Conservation (phyloP, 2,888 invertebrate species). For the Drosophila flavopinicola region DNA sequence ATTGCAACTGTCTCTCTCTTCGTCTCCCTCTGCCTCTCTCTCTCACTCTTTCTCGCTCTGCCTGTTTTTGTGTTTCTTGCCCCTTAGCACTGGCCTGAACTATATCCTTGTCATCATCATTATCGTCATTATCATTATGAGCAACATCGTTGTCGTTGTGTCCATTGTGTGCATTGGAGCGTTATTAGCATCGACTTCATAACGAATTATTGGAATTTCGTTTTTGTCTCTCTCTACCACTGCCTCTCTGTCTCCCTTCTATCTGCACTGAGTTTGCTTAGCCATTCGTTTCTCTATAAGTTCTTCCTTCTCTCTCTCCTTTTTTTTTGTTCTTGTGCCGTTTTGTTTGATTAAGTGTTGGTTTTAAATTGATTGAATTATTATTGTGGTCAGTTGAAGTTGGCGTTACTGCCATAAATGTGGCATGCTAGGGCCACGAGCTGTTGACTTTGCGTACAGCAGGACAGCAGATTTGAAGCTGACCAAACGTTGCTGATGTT, state of each 20-base stretch:
- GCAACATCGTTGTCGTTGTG: constrained; percentile 33
- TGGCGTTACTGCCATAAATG: constrained; percentile 19
- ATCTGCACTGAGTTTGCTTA: constrained; percentile 12
- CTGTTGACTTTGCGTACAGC: constrained; percentile 16
- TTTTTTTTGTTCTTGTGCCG: constrained; percentile 33
- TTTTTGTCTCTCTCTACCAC: constrained; percentile 39
- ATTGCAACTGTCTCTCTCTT: constrained; percentile 54
- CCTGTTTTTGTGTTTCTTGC: constrained; percentile 16
- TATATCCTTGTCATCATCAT: constrained; percentile 24
- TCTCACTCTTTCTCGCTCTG: constrained; percentile 8
- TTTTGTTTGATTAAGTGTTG: constrained; percentile 69
- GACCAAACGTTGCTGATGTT: too few relatives aligned
- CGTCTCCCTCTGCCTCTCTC: background rate
- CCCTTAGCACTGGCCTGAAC: constrained; percentile 16
- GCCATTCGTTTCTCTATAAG: constrained; percentile 10
- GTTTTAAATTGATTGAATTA: constrained; percentile 75
- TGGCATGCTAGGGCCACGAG: constrained; percentile 12
- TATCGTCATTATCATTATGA: constrained; percentile 8
- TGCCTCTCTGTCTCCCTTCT: too few relatives aligned
- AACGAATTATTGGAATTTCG: constrained; percentile 73
- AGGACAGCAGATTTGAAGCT: background rate
- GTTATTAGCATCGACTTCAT: constrained; percentile 77
- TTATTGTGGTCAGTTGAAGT: constrained; percentile 53
- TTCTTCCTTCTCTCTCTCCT: constrained; percentile 18
- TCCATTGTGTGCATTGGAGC: constrained; percentile 68